Evolutionary conservation across 2,888 invertebrate genomes (phyloP), one percentile per base, ranked within the genome.

Genomic region (Antheraea assamensis): DNA sequence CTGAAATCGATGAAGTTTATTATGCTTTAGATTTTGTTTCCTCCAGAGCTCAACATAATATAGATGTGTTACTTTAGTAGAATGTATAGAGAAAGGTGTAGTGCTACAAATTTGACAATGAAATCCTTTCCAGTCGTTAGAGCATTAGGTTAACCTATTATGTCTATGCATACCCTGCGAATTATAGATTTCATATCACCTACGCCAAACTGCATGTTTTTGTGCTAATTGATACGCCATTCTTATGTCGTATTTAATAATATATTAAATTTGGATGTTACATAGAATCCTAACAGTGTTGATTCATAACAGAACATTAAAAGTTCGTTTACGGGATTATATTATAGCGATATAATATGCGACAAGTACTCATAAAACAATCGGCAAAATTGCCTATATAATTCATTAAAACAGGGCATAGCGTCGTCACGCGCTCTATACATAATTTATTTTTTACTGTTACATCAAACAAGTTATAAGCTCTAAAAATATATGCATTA

Each of bases 361-460:
- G 74, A 83, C 82, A 84, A 77, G 78, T 77, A 78, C 82, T 83
- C 82, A 82, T 89, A 89, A 91, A 92, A 91, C 89, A 92, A 90
- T 91, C 85, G 88, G 81, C 82, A 78, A 84, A 88, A 89, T 87
- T 87, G 85, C 82, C 82, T 79, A 88, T 87, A 91, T 91, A 89
- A 91, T 90, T 90, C 88, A 91, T 89, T 87, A 87, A 90, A 87
- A 85, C 89, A 87, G 89, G 88, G 86, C 88, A 87, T 52, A 68
- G 71, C 64, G n/a, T 82, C 86, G 89, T 89, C 88, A 88, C 88
- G 89, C 87, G 87, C 82, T 64, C 61, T 35, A 68, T 68, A n/a
- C 68, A 35, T 68, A 68, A 35, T 68, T 68, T 58, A 58, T 35
- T 68, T 68, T 68, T 68, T 68, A 68, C 35, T 68, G 35, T n/a